phyloP scores from a whole-genome alignment of 1,140 invertebrate species.

The Drosophila lini region DNA sequence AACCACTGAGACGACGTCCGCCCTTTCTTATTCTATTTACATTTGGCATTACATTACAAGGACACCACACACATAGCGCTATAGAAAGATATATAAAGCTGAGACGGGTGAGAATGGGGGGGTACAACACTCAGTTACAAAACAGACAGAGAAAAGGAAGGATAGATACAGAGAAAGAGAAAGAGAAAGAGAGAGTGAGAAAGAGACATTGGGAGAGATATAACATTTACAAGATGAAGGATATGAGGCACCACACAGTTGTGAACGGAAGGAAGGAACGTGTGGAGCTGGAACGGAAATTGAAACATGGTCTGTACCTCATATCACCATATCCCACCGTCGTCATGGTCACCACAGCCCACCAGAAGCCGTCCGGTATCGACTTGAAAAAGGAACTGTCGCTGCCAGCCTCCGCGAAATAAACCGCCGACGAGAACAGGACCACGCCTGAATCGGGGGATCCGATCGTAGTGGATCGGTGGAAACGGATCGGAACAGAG shows the following conservation, averaged over 20 bases:
- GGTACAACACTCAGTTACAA: constrained; percentile 42
- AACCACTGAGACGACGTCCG: neutral
- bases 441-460: constrained; percentile 92
- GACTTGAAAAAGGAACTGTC: constrained; percentile 99
- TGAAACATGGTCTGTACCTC: constrained; percentile 89
- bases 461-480: constrained; percentile 15
- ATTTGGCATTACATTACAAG: constrained; percentile 25
- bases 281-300: constrained; percentile 37
- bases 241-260: constrained; percentile 37
- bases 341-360: constrained; percentile 99
- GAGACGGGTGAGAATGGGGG: constrained; percentile 15
- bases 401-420: constrained; percentile 98
- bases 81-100: constrained; percentile 15
- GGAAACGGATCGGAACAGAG: constrained; percentile 68
- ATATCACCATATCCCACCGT: constrained; percentile 99
- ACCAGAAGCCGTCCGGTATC: constrained; percentile 99
- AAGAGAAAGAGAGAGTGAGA: constrained; percentile 13
- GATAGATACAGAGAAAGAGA: constrained; percentile 16
- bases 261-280: constrained; percentile 19
- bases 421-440: constrained; percentile 99
- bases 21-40: constrained; percentile 19
- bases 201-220: constrained; percentile 22
- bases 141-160: constrained; percentile 28
- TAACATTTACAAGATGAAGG: constrained; percentile 16
- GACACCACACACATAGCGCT: constrained; percentile 20